These are phyloP conservation scores for Acanthacorydalis orientalis DNA, from an alignment of 2,888 invertebrate species.

Conservation along the genomic window DNA sequence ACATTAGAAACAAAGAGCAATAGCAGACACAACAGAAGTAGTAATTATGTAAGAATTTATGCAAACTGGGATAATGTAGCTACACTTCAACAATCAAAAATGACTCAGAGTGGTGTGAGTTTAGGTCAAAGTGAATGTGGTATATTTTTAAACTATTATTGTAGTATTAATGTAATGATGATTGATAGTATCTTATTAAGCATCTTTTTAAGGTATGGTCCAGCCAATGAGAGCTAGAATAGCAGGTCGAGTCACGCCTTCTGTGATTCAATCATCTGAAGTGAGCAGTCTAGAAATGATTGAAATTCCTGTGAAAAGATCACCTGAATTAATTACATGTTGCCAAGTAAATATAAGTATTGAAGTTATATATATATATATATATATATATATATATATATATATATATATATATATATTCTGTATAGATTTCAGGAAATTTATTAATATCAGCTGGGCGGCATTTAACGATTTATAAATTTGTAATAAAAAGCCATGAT, in stretches of 20 bases:
- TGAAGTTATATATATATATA: too few species aligned
- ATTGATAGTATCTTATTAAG: background rate
- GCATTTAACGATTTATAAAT: constrained; percentile 35
- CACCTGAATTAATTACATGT: constrained; percentile 42
- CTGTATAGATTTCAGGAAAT: constrained; percentile 23
- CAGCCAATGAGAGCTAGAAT: constrained; percentile 50
- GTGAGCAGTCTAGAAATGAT: constrained; percentile 51
- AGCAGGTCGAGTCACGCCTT: constrained; percentile 58
- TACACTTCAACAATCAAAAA: constrained; percentile 26
- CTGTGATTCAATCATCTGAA: constrained; percentile 37
- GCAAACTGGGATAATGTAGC: constrained; percentile 52
- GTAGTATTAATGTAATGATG: background rate
- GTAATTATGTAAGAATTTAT: constrained; percentile 49
- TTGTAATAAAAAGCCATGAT: constrained; percentile 46
- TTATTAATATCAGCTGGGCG: constrained; percentile 24
- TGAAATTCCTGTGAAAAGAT: constrained; percentile 45
- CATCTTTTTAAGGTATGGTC: constrained; percentile 17
- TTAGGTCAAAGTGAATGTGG: constrained; percentile 24
- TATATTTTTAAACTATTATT: background rate
- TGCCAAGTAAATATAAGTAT: constrained; percentile 30
- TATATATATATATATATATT: constrained; percentile 3
- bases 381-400: constrained; percentile 1
- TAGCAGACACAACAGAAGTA: constrained; percentile 24
- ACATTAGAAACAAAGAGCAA: constrained; percentile 42
- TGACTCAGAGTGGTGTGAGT: constrained; percentile 25